Conservation (phyloP, 2,797 vertebrate genomes). For the Poeciliopsis paucimaculata region DNA sequence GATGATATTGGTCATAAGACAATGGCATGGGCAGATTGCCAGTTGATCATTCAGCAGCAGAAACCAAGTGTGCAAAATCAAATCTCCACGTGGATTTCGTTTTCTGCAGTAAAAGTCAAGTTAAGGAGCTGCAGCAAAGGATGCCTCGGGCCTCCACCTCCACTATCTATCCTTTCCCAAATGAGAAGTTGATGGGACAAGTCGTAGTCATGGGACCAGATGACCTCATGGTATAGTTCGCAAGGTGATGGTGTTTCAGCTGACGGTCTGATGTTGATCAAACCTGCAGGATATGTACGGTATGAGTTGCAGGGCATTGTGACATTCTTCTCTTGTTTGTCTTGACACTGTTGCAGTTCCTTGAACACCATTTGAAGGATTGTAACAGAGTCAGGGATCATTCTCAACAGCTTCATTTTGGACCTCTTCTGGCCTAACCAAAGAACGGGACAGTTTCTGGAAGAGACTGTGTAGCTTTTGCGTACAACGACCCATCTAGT, state of each 20-base stretch:
- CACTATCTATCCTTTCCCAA: constrained; percentile 60
- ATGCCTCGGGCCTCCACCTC: constrained; percentile 60
- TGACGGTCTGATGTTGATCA: constrained; percentile 8
- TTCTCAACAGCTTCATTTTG: constrained; percentile 89
- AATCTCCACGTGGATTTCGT: background rate
- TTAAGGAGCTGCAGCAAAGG: constrained; percentile 73
- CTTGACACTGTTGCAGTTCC: constrained; percentile 77
- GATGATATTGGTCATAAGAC: background rate
- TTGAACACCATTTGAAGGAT: constrained; percentile 87
- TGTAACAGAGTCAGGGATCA: constrained; percentile 84
- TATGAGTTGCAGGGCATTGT: constrained; percentile 23
- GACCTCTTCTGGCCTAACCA: constrained; percentile 85
- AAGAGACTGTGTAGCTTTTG: constrained; percentile 74
- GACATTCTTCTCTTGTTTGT: constrained; percentile 37
- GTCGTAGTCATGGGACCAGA: constrained; percentile 88
- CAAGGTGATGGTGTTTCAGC: constrained; percentile 75
- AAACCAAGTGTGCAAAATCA: background rate
- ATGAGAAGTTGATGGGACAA: constrained; percentile 77
- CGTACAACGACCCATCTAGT: constrained; percentile 73
- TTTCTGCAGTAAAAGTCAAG: constrained; percentile 77
- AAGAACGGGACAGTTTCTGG: constrained; percentile 75
- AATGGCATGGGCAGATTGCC: background rate
- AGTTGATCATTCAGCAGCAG: background rate
- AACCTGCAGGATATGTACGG: constrained; percentile 24
- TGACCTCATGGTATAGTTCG: constrained; percentile 85